Evolutionary conservation across 1,140 invertebrate species (phyloP).

Genomic region (Pentalonia nigronervosa): DNA sequence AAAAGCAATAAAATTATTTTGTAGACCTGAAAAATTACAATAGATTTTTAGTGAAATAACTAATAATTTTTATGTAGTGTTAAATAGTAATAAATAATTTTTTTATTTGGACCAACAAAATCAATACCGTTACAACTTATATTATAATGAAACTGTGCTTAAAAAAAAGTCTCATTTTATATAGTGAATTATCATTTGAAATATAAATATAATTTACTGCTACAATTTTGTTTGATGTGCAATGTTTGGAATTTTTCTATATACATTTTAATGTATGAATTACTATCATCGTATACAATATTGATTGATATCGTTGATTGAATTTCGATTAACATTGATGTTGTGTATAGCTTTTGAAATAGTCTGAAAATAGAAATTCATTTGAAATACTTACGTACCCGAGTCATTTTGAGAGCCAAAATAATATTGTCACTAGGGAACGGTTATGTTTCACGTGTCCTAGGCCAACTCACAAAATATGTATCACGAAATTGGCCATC

Average conservation of each 20-base stretch:
- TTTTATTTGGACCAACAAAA: neutral
- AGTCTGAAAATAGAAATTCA: neutral
- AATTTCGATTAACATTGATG: neutral
- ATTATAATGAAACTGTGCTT: neutral
- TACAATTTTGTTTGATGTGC: neutral
- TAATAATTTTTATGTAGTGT: neutral
- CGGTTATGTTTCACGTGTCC: neutral
- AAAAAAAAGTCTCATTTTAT: neutral
- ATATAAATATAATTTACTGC: neutral
- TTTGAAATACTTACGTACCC: neutral
- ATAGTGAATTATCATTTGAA: neutral
- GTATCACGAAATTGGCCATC: constrained; percentile 46
- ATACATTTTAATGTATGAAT: neutral
- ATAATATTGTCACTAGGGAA: neutral
- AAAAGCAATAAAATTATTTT: neutral
- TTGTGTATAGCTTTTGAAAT: neutral
- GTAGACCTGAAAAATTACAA: neutral
- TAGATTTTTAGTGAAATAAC: neutral
- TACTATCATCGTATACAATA: neutral
- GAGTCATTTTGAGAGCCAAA: neutral
- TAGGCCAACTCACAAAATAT: neutral
- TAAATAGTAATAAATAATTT: neutral
- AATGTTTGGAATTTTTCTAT: neutral
- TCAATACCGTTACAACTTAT: neutral
- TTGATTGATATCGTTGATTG: neutral